These are phyloP conservation scores for Labeo calbasu DNA, from an alignment of 2,797 vertebrate genomes.

Conservation along the genomic window DNA sequence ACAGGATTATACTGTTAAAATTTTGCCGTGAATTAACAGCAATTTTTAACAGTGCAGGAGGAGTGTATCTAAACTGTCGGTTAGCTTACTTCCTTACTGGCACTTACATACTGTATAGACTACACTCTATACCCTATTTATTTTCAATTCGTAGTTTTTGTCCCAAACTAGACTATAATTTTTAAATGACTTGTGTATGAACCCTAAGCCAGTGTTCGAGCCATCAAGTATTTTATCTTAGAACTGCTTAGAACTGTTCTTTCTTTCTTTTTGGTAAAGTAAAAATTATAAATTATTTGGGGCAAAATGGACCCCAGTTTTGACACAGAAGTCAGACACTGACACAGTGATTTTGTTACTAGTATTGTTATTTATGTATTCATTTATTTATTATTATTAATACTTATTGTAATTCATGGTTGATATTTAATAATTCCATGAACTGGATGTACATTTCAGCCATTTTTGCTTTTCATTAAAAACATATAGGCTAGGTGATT, in stretches of 20 bases:
- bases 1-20: too few species aligned
- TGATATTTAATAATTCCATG: too few species aligned
- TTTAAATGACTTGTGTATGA: background rate
- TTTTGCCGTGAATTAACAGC: too few species aligned
- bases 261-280: background rate
- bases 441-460: too few species aligned
- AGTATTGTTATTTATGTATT: background rate
- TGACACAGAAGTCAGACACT: too few species aligned
- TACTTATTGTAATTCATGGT: too few species aligned
- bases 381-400: background rate
- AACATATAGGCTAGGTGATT: too few species aligned
- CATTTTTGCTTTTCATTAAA: too few species aligned
- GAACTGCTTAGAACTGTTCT: too few species aligned
- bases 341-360: too few species aligned
- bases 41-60: background rate
- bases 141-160: background rate
- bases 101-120: background rate
- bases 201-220: background rate
- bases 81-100: background rate
- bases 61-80: slow-evolving; percentile 20
- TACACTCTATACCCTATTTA: background rate
- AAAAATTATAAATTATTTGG: background rate
- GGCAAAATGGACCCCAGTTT: too few species aligned
- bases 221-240: background rate
- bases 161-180: background rate